phyloP scores from a whole-genome alignment of 1,140 invertebrate species.

The Diuraphis noxia region DNA sequence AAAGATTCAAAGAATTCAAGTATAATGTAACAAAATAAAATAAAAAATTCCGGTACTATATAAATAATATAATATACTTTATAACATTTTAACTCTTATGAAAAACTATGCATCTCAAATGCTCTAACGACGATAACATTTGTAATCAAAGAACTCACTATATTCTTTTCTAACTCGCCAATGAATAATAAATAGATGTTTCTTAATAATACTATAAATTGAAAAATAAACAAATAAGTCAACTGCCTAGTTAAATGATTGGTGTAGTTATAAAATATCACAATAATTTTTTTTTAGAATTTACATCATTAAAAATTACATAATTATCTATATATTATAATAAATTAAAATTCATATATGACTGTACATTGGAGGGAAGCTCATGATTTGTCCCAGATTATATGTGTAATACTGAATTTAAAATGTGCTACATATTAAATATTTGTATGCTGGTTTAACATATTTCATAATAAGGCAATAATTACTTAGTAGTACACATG shows the following conservation, averaged over 20 bases:
- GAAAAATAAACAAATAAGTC: constrained; percentile 15
- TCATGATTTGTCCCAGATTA: constrained; percentile 49
- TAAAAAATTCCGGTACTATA: not conserved
- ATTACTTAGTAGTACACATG: constrained; percentile 14
- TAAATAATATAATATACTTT: constrained; percentile 8
- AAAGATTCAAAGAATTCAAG: not conserved
- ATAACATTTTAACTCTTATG: not conserved
- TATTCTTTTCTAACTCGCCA: not conserved
- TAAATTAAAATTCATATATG: constrained; percentile 28
- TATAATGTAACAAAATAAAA: not conserved
- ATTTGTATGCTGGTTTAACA: not conserved
- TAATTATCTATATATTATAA: constrained; percentile 35
- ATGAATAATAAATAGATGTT: not conserved
- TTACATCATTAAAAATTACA: constrained; percentile 23
- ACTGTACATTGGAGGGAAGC: not conserved
- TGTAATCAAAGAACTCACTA: not conserved
- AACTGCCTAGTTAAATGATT: constrained; percentile 36
- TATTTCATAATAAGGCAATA: constrained; percentile 26
- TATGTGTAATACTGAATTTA: constrained; percentile 30
- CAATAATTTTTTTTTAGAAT: constrained; percentile 35
- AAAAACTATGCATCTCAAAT: constrained; percentile 7
- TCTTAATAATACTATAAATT: constrained; percentile 3
- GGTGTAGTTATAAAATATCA: constrained; percentile 50
- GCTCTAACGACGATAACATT: constrained; percentile 19
- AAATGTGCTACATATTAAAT: not conserved